These are phyloP conservation scores for Machimus atricapillus DNA, from an alignment of 2,888 invertebrate genomes.

Conservation along the genomic window DNA sequence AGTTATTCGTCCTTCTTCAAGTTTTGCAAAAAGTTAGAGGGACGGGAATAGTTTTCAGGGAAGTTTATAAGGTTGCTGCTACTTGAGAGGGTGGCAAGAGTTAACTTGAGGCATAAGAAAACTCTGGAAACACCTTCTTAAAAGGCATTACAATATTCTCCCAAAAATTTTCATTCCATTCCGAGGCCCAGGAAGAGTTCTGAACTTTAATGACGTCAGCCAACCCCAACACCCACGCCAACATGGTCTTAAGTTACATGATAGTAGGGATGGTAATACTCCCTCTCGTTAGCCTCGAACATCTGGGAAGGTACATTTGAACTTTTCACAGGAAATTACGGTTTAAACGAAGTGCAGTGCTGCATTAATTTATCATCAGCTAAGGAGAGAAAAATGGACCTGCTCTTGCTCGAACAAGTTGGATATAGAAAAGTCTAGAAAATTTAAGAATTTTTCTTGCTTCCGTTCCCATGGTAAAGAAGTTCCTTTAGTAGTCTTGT, in stretches of 20 bases:
- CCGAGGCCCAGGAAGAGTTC: neutral
- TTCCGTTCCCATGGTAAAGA: neutral
- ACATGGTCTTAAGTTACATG: neutral
- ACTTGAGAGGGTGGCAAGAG: neutral
- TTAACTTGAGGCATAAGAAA: neutral
- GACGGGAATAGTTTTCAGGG: neutral
- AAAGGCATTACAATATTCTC: neutral
- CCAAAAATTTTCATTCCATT: neutral
- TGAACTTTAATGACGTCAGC: neutral
- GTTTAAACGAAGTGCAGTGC: neutral
- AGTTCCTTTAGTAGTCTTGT: neutral
- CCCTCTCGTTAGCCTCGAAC: neutral
- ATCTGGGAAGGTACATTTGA: neutral
- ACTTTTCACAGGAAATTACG: neutral
- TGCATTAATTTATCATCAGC: neutral
- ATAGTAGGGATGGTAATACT: neutral
- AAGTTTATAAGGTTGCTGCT: neutral
- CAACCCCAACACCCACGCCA: neutral
- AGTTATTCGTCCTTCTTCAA: neutral
- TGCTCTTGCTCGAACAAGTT: neutral
- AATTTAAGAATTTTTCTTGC: neutral
- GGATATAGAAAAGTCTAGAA: neutral
- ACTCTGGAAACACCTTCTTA: neutral
- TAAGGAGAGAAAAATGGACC: neutral
- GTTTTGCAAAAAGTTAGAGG: neutral